phyloP scores from a whole-genome alignment of 2,888 invertebrate species.

The Phalangium opilio region DNA sequence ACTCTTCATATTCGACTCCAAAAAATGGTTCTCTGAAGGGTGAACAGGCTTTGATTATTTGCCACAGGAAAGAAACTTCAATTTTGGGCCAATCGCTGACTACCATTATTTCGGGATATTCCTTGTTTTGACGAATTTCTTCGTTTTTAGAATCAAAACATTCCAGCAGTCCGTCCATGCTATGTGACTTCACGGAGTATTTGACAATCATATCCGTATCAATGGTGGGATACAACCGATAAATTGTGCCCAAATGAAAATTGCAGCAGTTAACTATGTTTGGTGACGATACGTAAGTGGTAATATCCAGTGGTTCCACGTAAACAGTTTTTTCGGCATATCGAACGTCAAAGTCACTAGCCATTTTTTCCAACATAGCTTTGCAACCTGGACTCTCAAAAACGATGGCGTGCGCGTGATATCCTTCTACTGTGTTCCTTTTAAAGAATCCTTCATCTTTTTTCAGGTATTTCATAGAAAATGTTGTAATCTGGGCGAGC shows the following conservation, averaged over 20 bases:
- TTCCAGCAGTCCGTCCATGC: neutral
- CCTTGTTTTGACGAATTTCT: neutral
- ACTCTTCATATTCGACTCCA: neutral
- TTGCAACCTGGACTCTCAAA: constrained; percentile 1
- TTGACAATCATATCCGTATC: neutral
- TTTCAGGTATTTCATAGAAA: constrained; percentile 1
- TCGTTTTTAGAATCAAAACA: neutral
- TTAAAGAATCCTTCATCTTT: neutral
- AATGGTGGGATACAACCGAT: neutral
- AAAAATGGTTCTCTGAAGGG: neutral
- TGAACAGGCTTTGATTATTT: too few relatives aligned
- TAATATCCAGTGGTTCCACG: neutral
- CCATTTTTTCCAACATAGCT: neutral
- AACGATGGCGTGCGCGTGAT: neutral
- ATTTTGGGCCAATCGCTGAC: constrained; percentile 2
- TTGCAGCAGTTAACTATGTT: constrained; percentile 2
- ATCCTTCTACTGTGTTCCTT: neutral
- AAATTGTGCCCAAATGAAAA: neutral
- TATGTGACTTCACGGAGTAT: neutral
- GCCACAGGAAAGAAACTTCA: neutral
- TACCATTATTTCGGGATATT: neutral
- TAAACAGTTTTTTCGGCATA: neutral
- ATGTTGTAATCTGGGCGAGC: neutral
- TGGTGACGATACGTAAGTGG: neutral
- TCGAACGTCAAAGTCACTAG: neutral